Base-by-base conservation (phyloP, 2,113 vertebrate genomes). In the Dunckerocampus dactyliophorus region DNA sequence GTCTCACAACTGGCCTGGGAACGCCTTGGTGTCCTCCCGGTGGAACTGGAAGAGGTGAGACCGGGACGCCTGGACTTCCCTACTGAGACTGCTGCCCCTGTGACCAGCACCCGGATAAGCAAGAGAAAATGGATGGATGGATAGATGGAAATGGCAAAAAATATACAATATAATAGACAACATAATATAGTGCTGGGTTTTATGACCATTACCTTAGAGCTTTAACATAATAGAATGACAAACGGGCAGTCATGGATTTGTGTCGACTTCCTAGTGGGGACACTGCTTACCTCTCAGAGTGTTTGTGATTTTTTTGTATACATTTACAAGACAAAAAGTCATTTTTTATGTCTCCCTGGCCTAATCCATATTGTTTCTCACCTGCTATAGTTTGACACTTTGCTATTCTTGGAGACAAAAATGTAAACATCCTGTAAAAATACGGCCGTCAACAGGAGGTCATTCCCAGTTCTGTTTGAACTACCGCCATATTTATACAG, bases 381-480 rank as follows among this genome's bases (percentile, higher is more conserved):
- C 73, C 62, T 56, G 65, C 22, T 51, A 77, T 74, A 70, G 64
- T 65, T 1, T 82, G 75, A 81, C 77, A 82, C 60, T 71, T 53
- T 57, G 56, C 78, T 76, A 70, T 81, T 81, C 61, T 75, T 58
- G 1, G 6, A 59, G 69, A 77, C 64, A 59, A 71, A 79, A 82
- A 86, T 72, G 70, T 87, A 84, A 86, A 86, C 77, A 79, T 76
- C 48, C 17, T 43, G 39, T 51, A 75, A 74, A 84, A 81, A 79
- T 75, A 75, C 75, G 79, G 73, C 69, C 68, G 66, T 59, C 16
- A 66, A 67, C 59, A 47, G 47, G 74, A 69, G 82, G 77, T 84
- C 79, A 74, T 28, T 71, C 16, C 47, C 65, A 75, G 85, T 85
- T 83, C 74, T 85, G 81, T 86, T 87, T 86, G 81, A 48, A 69